These are phyloP conservation scores for Mesocentrotus franciscanus DNA, from an alignment of 53 echinoderm and acorn worm genomes.

Conservation along the genomic window DNA sequence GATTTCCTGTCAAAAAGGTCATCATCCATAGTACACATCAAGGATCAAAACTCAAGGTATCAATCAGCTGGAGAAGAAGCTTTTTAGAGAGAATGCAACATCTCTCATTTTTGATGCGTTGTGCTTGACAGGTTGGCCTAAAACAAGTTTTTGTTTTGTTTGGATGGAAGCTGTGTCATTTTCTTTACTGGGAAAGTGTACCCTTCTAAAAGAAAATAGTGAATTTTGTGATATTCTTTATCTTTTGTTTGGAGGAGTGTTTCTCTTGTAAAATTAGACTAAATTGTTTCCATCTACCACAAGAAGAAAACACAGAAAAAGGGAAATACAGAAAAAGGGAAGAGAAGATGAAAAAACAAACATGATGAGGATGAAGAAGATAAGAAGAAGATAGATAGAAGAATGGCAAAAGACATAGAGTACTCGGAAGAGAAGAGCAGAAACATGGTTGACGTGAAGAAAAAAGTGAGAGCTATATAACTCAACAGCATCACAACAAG, in stretches of 20 bases:
- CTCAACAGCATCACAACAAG: background rate
- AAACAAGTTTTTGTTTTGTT: background rate
- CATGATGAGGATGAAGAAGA: background rate
- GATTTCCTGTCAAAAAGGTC: slow-evolving; percentile 50
- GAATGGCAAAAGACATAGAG: background rate
- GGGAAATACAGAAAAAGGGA: background rate
- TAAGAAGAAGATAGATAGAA: background rate
- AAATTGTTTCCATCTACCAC: background rate
- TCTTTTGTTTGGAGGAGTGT: background rate
- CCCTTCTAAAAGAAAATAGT: too few relatives aligned
- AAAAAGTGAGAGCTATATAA: background rate
- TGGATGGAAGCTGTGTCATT: background rate
- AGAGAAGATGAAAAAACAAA: too few relatives aligned
- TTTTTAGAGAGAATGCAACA: background rate
- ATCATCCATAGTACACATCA: slow-evolving; percentile 29
- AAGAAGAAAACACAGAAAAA: background rate
- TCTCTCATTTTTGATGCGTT: background rate
- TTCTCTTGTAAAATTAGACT: background rate
- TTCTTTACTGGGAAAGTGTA: background rate
- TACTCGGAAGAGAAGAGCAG: background rate
- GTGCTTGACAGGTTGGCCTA: background rate
- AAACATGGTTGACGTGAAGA: background rate
- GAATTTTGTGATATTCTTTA: too few relatives aligned
- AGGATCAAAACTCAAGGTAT: background rate
- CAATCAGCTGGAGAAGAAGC: slow-evolving; percentile 5